A percentile compares a stretch with the other conserved stretches of the same genome.
Conservation (phyloP, 2,888 invertebrate species). For the Acleris laterana region DNA sequence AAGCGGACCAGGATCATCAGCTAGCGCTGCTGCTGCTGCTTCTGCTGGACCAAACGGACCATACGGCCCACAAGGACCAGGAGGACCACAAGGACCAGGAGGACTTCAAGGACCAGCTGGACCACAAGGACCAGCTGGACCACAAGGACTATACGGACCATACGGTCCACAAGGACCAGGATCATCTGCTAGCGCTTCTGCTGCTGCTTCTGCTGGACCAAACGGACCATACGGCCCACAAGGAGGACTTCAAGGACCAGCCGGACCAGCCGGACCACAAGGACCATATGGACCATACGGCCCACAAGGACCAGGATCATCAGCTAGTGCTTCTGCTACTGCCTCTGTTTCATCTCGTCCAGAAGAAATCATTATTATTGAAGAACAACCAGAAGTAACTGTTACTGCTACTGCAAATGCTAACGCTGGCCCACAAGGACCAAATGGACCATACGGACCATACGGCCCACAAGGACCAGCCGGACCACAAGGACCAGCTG, state of each 20-base stretch:
- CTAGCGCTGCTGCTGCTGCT: neutral
- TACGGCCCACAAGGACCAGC: slow-evolving; percentile 9
- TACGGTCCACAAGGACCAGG: slow-evolving; percentile 19
- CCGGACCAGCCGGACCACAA: neutral
- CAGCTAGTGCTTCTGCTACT: slow-evolving; percentile 7
- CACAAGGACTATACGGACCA: neutral
- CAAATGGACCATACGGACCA: slow-evolving; percentile 3
- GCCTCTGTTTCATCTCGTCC: slow-evolving; percentile 6
- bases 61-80: neutral
- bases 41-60: slow-evolving; percentile 1
- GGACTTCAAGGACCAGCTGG: too few species aligned
- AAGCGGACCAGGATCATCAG: slow-evolving; percentile 17
- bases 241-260: neutral
- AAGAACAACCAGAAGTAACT: slow-evolving; percentile 18
- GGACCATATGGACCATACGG: slow-evolving; percentile 6
- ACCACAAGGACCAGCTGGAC: too few species aligned
- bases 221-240: slow-evolving; percentile 16
- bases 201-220: neutral
- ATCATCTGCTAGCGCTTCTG: slow-evolving; percentile 6
- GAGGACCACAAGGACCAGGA: too few species aligned
- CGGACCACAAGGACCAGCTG: slow-evolving; percentile 9
- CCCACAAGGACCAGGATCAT: slow-evolving; percentile 14
- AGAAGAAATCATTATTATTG: slow-evolving; percentile 4
- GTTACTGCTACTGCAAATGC: slow-evolving; percentile 34
- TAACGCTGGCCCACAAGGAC: slow-evolving; percentile 1